phyloP scores from a whole-genome alignment of 2,888 invertebrate species.

The Microctonus aethiopoides region DNA sequence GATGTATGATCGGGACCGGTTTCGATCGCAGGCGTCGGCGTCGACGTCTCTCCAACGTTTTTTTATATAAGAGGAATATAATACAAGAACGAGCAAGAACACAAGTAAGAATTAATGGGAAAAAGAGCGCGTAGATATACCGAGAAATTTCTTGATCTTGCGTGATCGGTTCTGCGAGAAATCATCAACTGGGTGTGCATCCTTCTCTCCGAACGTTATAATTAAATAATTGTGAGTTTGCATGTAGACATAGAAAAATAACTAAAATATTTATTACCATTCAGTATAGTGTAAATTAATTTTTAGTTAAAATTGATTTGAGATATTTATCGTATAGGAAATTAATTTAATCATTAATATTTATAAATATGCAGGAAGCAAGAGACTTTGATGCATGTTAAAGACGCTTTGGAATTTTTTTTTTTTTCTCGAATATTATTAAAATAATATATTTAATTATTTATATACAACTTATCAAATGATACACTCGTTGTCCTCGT shows the following conservation, averaged over 20 bases:
- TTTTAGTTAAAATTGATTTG: background rate
- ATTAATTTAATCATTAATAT: background rate
- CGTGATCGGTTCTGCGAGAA: conserved; percentile 15
- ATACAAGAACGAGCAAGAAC: conserved; percentile 15
- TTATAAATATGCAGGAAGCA: background rate
- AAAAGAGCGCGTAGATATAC: background rate
- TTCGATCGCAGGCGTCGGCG: conserved; percentile 36
- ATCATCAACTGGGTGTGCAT: conserved; percentile 19
- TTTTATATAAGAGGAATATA: background rate
- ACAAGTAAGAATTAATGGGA: background rate
- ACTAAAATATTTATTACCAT: background rate
- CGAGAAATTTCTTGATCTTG: conserved; percentile 20
- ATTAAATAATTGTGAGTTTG: conserved; percentile 13
- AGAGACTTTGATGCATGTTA: conserved; percentile 21
- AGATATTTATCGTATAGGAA: background rate
- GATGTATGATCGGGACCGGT: conserved; percentile 43
- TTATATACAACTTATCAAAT: conserved; percentile 5
- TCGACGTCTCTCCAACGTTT: conserved; percentile 27
- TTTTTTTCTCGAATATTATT: background rate
- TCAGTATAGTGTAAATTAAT: background rate
- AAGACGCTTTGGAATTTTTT: background rate
- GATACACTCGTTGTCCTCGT: conserved; percentile 31
- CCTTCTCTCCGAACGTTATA: background rate
- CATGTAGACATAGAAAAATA: background rate
- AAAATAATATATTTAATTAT: background rate